phyloP scores from a whole-genome alignment of 2,888 invertebrate species.

The Nemurella pictetii region DNA sequence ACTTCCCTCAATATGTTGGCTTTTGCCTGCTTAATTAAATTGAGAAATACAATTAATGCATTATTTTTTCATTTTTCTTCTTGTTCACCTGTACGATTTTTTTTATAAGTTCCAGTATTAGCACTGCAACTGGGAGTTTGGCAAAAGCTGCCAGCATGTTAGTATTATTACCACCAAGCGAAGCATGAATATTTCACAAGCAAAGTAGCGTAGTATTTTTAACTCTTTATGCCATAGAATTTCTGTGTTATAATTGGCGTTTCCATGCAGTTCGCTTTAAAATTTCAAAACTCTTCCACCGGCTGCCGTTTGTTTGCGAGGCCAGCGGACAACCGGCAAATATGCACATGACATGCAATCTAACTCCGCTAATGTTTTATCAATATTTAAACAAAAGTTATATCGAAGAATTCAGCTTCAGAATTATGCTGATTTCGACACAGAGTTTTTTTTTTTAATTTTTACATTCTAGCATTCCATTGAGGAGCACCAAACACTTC shows the following conservation, averaged over 20 bases:
- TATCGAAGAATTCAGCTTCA: neutral
- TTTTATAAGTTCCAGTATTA: no score
- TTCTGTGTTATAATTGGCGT: neutral
- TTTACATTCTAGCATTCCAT: no score
- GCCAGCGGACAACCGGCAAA: neutral
- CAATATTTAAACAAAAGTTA: neutral
- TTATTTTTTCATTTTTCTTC: no score
- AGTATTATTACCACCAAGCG: neutral
- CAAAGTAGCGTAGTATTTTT: neutral
- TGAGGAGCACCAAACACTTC: neutral
- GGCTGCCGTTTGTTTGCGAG: neutral
- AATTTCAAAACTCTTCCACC: neutral
- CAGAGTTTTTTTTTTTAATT: neutral
- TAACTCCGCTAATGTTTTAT: neutral
- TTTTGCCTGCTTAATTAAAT: no score
- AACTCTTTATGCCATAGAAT: neutral
- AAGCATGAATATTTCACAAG: neutral
- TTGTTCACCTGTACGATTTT: no score
- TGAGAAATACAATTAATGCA: no score
- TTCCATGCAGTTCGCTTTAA: neutral
- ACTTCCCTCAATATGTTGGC: no score
- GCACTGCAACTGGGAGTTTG: neutral
- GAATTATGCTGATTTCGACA: neutral
- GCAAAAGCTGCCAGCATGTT: neutral
- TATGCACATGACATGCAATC: neutral